Conservation (phyloP, 2,113 vertebrate genomes). For the Eonycteris spelaea region DNA sequence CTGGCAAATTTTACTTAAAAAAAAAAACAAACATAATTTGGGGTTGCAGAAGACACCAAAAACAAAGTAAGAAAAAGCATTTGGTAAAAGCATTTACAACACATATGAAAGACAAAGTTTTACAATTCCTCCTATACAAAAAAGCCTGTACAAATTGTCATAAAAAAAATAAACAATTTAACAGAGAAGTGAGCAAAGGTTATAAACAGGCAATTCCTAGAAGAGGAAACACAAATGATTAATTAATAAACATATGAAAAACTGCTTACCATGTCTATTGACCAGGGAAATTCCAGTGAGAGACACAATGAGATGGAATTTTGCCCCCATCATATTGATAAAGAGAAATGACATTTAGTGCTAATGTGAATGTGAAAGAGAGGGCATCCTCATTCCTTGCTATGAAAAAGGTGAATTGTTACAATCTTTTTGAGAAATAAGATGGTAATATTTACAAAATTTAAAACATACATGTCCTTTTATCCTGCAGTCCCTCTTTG, state of each 20-base stretch:
- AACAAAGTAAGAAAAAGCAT: neutral
- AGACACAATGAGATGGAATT: neutral
- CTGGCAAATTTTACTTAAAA: neutral
- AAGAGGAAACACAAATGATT: neutral
- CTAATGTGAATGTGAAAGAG: neutral
- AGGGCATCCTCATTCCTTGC: neutral
- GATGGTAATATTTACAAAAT: neutral
- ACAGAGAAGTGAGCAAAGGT: neutral
- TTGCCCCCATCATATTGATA: neutral
- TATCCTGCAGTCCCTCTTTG: neutral
- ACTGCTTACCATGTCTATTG: neutral
- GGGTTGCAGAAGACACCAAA: neutral
- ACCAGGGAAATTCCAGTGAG: neutral
- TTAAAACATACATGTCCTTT: neutral
- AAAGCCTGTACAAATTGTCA: neutral
- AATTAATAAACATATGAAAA: neutral
- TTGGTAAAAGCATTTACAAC: neutral
- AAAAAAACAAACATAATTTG: neutral
- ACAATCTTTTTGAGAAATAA: neutral
- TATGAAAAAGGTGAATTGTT: neutral
- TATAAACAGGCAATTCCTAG: neutral
- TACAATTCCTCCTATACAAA: neutral
- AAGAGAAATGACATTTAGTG: neutral
- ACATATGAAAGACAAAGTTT: neutral
- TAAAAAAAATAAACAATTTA: neutral